These are phyloP conservation scores for Thamnophis elegans DNA, from an alignment of 2,797 vertebrate species.

Conservation along the genomic window DNA sequence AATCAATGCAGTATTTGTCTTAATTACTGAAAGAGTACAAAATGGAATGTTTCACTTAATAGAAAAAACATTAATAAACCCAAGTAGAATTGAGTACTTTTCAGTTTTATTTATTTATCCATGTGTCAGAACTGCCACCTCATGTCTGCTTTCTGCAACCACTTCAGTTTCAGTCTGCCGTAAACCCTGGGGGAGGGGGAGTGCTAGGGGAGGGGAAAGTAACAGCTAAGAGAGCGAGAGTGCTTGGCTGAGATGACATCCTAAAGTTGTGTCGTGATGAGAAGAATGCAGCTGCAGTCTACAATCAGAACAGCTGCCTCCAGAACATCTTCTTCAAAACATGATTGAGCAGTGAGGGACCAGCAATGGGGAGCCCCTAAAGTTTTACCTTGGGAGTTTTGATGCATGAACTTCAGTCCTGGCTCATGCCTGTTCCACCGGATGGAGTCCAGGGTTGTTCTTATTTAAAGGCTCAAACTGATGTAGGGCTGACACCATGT, in stretches of 20 bases:
- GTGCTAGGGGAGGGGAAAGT: not conserved
- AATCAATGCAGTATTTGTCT: not conserved
- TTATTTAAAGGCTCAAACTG: not conserved
- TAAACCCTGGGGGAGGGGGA: not conserved
- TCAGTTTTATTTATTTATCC: not conserved
- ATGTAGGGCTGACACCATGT: not conserved
- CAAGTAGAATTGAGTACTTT: not conserved
- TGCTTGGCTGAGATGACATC: not conserved
- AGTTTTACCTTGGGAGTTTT: not conserved
- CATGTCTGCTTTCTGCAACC: not conserved
- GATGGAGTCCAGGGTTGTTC: not conserved
- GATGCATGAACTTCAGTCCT: not conserved
- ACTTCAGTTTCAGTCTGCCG: not conserved
- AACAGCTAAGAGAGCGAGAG: not conserved
- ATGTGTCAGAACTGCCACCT: not conserved
- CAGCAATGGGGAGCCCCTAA: not conserved
- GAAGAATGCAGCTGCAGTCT: not conserved
- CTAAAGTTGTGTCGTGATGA: not conserved
- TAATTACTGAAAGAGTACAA: not conserved
- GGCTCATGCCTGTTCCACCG: not conserved
- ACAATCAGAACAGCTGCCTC: not conserved
- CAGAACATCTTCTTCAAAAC: not conserved
- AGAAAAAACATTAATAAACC: not conserved
- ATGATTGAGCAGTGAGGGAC: not conserved
- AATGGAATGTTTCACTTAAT: not conserved